phyloP scores from a whole-genome alignment of 2,797 vertebrate genomes.

The Hydrophis major region DNA sequence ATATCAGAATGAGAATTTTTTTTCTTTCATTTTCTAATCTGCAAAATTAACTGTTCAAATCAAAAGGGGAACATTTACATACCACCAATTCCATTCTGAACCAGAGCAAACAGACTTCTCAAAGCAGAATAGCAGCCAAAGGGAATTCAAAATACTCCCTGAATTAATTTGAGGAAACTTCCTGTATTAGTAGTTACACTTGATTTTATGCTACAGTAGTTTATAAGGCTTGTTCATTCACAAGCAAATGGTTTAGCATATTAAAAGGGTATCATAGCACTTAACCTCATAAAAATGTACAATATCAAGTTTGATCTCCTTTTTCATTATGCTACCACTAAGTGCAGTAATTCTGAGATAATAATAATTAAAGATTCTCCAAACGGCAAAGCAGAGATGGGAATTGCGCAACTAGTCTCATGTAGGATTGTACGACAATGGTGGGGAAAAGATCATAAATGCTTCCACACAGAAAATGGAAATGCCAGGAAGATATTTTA shows the following conservation, averaged over 20 bases:
- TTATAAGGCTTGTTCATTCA: slow-evolving; percentile 45
- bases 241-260: slow-evolving; percentile 33
- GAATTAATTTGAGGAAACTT: slow-evolving; percentile 58
- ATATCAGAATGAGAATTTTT: slow-evolving; percentile 54
- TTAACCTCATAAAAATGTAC: slow-evolving; percentile 45
- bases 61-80: slow-evolving; percentile 51
- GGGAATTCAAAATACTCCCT: slow-evolving; percentile 48
- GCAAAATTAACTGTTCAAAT: slow-evolving; percentile 57
- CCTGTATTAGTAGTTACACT: slow-evolving; percentile 47
- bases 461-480: not conserved
- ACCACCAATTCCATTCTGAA: slow-evolving; percentile 59
- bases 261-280: slow-evolving; percentile 44
- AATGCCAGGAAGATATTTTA: not conserved
- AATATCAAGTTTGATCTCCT: slow-evolving; percentile 28
- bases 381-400: not conserved
- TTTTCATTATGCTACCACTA: slow-evolving; percentile 36
- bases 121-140: slow-evolving; percentile 52
- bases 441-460: not conserved
- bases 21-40: slow-evolving; percentile 44
- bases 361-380: slow-evolving; percentile 11
- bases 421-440: not conserved
- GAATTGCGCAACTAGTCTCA: not conserved
- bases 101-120: slow-evolving; percentile 44
- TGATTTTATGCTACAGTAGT: slow-evolving; percentile 49
- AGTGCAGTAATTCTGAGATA: slow-evolving; percentile 1